Conservation (phyloP, 2,113 vertebrate species). For the Erythrocercus mccallii region DNA sequence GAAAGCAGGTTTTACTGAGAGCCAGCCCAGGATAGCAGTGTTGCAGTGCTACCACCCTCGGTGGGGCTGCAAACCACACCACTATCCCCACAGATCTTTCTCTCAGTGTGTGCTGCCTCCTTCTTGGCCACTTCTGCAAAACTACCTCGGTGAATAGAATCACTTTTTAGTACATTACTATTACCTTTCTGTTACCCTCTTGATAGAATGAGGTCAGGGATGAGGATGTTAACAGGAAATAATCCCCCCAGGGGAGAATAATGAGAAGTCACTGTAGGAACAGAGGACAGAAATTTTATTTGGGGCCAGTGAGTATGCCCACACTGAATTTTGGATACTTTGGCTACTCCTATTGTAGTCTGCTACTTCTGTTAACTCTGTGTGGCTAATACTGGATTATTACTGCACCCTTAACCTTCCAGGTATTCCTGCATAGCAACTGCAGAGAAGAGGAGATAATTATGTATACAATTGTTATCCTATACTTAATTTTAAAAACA, state of each 20-base stretch:
- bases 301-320: no score
- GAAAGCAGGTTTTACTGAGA: not conserved
- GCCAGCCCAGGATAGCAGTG: not conserved
- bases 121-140: not conserved
- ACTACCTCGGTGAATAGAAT: fast-evolving
- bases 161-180: not conserved
- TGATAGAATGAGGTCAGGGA: not conserved
- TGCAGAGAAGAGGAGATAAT: not conserved
- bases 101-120: not conserved
- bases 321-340: not conserved
- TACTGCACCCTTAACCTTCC: not conserved
- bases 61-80: not conserved
- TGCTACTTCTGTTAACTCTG: not conserved
- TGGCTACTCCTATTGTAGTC: not conserved
- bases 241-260: fast-evolving
- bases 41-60: not conserved
- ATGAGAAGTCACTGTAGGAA: not conserved
- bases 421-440: not conserved
- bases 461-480: fast-evolving
- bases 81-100: fast-evolving
- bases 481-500: not conserved
- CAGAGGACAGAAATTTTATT: not conserved
- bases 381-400: fast-evolving
- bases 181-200: not conserved
- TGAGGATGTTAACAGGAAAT: not conserved